phyloP scores from a whole-genome alignment of 2,113 vertebrate species.

The Numida meleagris region DNA sequence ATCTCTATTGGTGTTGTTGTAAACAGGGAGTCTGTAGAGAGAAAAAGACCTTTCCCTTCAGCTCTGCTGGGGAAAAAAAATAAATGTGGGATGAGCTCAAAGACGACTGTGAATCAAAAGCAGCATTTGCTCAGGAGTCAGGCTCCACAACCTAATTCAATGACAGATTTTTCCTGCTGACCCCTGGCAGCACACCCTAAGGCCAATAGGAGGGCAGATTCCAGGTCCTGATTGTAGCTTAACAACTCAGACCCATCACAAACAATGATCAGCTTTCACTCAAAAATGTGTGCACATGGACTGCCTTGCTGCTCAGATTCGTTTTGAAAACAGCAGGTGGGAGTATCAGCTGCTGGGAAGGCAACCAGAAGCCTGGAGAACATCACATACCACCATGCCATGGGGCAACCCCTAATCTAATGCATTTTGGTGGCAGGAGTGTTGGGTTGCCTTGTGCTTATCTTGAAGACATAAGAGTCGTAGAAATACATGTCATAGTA shows the following conservation, averaged over 20 bases:
- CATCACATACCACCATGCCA: neutral
- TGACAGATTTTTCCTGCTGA: neutral
- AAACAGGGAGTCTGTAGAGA: slow-evolving; percentile 6
- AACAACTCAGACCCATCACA: neutral
- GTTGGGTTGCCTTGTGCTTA: neutral
- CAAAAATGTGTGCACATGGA: neutral
- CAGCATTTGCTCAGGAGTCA: neutral
- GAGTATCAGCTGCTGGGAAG: neutral
- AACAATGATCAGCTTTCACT: slow-evolving; percentile 26
- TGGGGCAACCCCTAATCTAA: neutral
- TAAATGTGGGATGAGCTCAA: neutral
- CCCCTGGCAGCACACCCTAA: neutral
- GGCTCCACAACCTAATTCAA: neutral
- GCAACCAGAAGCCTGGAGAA: neutral
- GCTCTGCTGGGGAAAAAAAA: neutral
- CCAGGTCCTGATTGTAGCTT: neutral
- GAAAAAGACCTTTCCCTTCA: neutral
- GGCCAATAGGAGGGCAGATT: neutral
- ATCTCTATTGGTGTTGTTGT: neutral
- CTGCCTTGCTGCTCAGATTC: neutral
- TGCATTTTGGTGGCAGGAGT: accelerated
- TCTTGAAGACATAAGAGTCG: neutral
- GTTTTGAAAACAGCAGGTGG: slow-evolving; percentile 14
- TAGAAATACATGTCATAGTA: neutral
- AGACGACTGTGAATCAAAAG: neutral